Percentiles rank a stretch among this genome's conserved stretches.
Conservation (phyloP, 2,888 invertebrate species). For the Saturnia japonica region DNA sequence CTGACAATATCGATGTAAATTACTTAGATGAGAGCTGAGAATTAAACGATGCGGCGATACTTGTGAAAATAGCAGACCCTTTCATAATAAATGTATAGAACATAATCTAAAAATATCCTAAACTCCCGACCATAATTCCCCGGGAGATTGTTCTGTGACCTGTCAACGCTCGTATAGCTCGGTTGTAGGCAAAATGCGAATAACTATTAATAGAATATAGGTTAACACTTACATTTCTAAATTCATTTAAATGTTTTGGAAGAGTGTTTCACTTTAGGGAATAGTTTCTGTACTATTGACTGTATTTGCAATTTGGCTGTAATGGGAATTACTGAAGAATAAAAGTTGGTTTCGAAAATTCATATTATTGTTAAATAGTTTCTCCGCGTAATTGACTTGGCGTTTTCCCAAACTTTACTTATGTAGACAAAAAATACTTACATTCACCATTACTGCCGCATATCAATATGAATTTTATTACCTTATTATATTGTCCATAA, state of each 20-base stretch:
- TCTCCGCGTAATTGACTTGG: no score
- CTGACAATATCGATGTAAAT: not conserved
- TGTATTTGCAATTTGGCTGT: no score
- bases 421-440: no score
- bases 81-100: not conserved
- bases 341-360: no score
- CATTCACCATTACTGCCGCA: no score
- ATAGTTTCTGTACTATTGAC: no score
- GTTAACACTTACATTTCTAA: not conserved
- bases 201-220: not conserved
- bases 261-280: no score
- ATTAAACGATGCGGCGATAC: not conserved
- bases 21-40: not conserved
- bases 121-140: not conserved
- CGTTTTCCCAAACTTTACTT: no score
- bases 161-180: not conserved
- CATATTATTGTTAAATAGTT: no score
- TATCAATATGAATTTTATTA: no score
- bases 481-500: no score
- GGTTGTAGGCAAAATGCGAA: not conserved
- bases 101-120: not conserved
- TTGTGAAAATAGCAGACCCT: not conserved
- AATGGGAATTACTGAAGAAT: no score
- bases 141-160: not conserved
- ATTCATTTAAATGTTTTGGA: not conserved